Evolutionary conservation across 2,888 invertebrate species (phyloP).

Genomic region (Minunthozetes semirufus): DNA sequence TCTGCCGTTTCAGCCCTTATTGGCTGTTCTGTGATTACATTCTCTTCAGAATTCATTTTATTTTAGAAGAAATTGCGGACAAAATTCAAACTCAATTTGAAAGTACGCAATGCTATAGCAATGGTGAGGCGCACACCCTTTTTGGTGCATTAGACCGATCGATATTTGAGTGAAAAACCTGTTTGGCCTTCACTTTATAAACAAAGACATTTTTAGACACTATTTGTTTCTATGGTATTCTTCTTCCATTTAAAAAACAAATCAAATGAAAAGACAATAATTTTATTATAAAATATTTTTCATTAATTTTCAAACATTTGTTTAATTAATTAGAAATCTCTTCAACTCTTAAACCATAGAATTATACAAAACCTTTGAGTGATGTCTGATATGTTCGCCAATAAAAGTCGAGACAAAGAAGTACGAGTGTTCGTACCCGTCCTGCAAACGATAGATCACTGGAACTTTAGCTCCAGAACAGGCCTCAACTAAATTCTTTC

Average conservation of each 20-base stretch:
- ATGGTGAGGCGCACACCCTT: too few relatives aligned
- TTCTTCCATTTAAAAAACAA: too few relatives aligned
- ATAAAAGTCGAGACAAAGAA: slow-evolving; percentile 86
- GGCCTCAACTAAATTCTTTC: slow-evolving; percentile 71
- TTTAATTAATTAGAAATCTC: background rate
- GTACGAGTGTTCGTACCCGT: slow-evolving; percentile 89
- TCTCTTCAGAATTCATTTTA: background rate
- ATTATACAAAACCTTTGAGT: slow-evolving; percentile 53
- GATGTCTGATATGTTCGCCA: slow-evolving; percentile 84
- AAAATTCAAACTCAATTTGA: background rate
- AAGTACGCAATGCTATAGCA: background rate
- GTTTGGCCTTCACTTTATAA: too few relatives aligned
- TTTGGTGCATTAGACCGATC: too few relatives aligned
- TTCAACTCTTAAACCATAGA: background rate
- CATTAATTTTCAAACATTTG: too few relatives aligned
- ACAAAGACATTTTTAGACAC: too few relatives aligned
- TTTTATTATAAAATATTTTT: too few relatives aligned
- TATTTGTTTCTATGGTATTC: too few relatives aligned
- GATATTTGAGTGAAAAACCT: too few relatives aligned
- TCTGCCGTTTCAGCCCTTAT: background rate
- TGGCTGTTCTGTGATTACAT: slow-evolving; percentile 6
- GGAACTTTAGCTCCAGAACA: slow-evolving; percentile 62
- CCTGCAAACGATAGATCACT: slow-evolving; percentile 41
- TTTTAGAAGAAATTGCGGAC: background rate
- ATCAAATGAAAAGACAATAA: too few relatives aligned